These are phyloP conservation scores for Drosophila nebulosa DNA, from an alignment of 1,140 invertebrate species.

Conservation along the genomic window DNA sequence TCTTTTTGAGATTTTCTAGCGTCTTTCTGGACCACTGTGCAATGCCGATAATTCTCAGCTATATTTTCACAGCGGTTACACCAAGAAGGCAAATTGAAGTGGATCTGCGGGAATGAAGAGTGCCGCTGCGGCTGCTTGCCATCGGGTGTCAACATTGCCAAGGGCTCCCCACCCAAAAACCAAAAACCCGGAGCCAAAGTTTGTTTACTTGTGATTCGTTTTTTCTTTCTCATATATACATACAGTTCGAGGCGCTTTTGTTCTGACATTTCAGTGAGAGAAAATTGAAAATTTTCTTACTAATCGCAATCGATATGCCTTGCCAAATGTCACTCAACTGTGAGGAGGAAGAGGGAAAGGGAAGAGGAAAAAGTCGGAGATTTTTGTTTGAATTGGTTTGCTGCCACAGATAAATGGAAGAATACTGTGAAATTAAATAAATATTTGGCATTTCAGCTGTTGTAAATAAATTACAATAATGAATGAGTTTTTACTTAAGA, in stretches of 20 bases:
- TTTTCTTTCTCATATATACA: slow-evolving; percentile 22
- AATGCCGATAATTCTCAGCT: slow-evolving; percentile 63
- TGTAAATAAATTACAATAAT: slow-evolving; percentile 79
- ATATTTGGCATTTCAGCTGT: slow-evolving; percentile 73
- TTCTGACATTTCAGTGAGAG: slow-evolving; percentile 56
- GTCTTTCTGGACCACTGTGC: slow-evolving; percentile 9
- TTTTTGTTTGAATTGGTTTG: slow-evolving; percentile 52
- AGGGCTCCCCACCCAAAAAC: slow-evolving; percentile 15
- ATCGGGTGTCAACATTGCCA: slow-evolving; percentile 70
- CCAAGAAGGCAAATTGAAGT: slow-evolving; percentile 43
- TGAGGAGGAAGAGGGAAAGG: not conserved
- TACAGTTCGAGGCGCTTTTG: slow-evolving; percentile 28
- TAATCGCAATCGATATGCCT: slow-evolving; percentile 78
- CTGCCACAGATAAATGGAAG: slow-evolving; percentile 78
- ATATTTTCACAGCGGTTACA: slow-evolving; percentile 71
- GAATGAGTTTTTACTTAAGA: slow-evolving; percentile 63
- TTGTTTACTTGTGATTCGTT: slow-evolving; percentile 45
- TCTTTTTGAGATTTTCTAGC: not conserved
- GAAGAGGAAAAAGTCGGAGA: slow-evolving; percentile 5
- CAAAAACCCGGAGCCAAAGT: slow-evolving; percentile 32
- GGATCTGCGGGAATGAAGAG: not conserved
- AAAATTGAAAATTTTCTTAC: slow-evolving; percentile 76
- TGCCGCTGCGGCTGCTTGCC: slow-evolving; percentile 36
- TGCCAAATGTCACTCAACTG: slow-evolving; percentile 70
- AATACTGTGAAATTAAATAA: slow-evolving; percentile 77